Base-by-base conservation (phyloP, 2,797 vertebrate genomes). In the Paramormyrops hopkinsi region DNA sequence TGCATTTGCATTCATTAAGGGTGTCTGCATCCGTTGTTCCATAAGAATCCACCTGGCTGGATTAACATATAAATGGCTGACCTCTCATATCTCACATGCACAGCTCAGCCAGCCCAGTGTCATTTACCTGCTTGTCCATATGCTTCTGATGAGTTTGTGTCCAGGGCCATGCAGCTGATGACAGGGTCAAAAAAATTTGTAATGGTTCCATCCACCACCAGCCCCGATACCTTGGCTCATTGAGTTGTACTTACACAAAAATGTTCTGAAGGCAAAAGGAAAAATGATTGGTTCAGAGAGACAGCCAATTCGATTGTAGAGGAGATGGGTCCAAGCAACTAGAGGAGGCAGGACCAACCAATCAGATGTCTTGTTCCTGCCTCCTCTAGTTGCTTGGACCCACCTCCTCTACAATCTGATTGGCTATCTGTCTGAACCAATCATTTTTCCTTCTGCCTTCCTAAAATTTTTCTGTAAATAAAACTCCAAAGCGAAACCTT, bases 31-130 rank as follows among this genome's bases (percentile, higher is more conserved):
- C 37, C 6, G 17, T 82, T 82, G 76, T 82, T 82, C 41, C 76
- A 44, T 82, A 82, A 82, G 76, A 11, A 41, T 12, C 33, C 62
- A 87, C 93, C 93, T 92, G 91, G 90, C 92, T 92, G 93, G 91
- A 95, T 96, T 96, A 94, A 95, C 95, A 96, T 95, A 95, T 95
- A 95, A 94, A 96, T 96, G 93, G 92, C 65, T 48, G 85, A 89
- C 65, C 85, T 87, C 41, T 82, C 22, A 25, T 89, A 79, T 86
- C 89, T 88, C 4, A 14, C 19, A 65, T 87, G 37, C 62, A 87
- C 19, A 25, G 85, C 89, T 89, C 69, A 89, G 50, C 59, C 85
- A 51, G 51, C 48, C 84, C 12, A 3, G 53, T 82, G 59, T 89
- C 89, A 87, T 82, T 87, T 79, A 87, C 25, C 37, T 29, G 25